Base-by-base conservation (phyloP, 2,797 vertebrate genomes). In the Crax fasciolata region DNA sequence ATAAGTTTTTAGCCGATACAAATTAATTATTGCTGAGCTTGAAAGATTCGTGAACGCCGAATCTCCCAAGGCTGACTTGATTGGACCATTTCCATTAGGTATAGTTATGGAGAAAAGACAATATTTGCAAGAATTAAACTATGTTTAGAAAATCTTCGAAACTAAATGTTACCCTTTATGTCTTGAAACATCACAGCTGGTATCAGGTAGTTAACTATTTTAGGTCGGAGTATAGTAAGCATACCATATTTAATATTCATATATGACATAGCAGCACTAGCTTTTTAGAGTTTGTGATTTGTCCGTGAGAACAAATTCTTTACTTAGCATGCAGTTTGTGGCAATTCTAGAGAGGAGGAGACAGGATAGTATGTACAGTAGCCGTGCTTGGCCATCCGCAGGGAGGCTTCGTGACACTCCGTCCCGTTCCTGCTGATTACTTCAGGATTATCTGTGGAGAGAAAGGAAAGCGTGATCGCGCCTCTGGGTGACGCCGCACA, bases 281-380 rank as follows among this genome's bases (percentile, higher is more conserved):
- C 98, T 98, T 98, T 97, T 98, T 98, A 95, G 98, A 98, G 97
- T 97, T 97, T 98, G 97, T 98, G 97, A 97, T 98, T 98, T 98
- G 98, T 98, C 98, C 98, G 55, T 97, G 97, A 97, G 97, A 98
- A 98, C 97, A 98, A 98, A 97, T 97, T 98, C 97, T 97, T 98
- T 98, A 98, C 98, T 99, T 98, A 99, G 98, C 99, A 99, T 99
- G 99, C 99, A 99, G 99, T 99, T 99, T 99, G 99, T 98, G 99
- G 99, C 98, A 99, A 98, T 98, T 99, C 99, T 98, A 99, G 97
- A 96, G 98, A 98, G 98, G 98, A 99, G 98, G 99, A 97, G 97
- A 99, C 91, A 89, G 98, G 98, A 98, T 99, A 99, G 98, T 99
- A 99, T 99, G 99, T 99, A 99, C 99, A 99, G 97, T 98, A 98